Base-by-base conservation (phyloP, 2,797 vertebrate species). In the Argyrosomus regius region DNA sequence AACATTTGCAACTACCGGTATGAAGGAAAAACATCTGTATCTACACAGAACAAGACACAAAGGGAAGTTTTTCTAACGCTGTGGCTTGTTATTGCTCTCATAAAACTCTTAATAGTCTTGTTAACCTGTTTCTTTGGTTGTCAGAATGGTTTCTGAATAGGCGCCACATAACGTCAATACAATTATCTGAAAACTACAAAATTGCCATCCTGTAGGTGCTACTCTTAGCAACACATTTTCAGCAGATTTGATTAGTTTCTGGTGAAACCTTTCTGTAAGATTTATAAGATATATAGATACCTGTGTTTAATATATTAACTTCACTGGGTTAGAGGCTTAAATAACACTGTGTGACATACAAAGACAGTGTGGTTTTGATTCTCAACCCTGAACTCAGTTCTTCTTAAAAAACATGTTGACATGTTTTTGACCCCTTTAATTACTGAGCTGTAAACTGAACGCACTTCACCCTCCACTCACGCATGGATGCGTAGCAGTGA, bases 371-470 rank as follows among this genome's bases (percentile, higher is more conserved):
- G 2, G 9, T 17, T 64, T 8, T 17, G 7, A 58, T 22, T 53
- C 9, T 53, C 12, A 45, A 14, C 45, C 3, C 28, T 16, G 22
- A 24, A 45, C 41, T n/a, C 8, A 26, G 13, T 43, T 50, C 22
- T 31, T 22, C 12, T 53, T 3, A 26, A 31, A 43, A 28, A 75
- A 26, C 18, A 68, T 18, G 43, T 24, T 39, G 14, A 43, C 26
- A n/a, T 41, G 20, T 48, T 49, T 75, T n/a, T 75, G 75, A 80
- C 83, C 76, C n/a, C 45, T 78, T 84, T 84, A 77, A 72, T 91
- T 79, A 83, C 66, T 81, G 80, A 83, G 56, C 83, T 85, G 76
- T 82, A 82, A 78, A 74, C 26, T 85, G 77, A 83, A 54, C 52
- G 12, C 57, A 28, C 35, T 28, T 65, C 58, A 49, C 50, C 8